phyloP scores from a whole-genome alignment of 2,797 vertebrate species.

The Typhlichthys subterraneus region DNA sequence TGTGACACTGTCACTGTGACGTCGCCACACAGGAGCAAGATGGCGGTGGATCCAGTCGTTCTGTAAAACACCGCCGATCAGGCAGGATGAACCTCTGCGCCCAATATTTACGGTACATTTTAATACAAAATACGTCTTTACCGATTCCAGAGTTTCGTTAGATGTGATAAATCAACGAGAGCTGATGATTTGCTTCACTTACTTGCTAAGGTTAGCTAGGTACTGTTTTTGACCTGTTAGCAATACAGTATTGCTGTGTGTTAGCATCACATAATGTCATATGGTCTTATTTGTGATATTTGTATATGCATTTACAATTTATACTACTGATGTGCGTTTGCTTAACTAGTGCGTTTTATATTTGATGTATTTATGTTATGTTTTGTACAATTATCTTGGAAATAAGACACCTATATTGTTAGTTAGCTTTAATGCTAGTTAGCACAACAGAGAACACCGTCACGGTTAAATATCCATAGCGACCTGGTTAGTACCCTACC shows the following conservation, averaged over 20 bases:
- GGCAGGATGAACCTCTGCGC: conserved; percentile 82
- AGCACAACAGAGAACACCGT: no score
- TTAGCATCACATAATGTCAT: conserved; percentile 37
- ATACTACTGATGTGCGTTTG: no score
- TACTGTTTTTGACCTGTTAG: no score
- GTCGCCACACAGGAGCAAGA: conserved; percentile 73
- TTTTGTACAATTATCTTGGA: no score
- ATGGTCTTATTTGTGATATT: no score
- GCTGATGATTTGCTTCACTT: conserved; percentile 8
- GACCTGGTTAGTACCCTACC: rapidly evolving
- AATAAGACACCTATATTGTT: no score
- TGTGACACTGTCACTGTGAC: no score
- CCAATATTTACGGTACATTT: conserved; percentile 74
- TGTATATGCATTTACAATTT: no score
- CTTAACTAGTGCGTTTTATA: rapidly evolving
- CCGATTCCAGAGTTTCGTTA: no score
- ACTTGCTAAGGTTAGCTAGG: neutral
- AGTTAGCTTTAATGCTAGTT: no score
- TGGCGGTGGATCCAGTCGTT: conserved; percentile 75
- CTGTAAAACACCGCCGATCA: conserved; percentile 64
- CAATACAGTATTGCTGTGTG: neutral
- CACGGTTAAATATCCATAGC: no score
- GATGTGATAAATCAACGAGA: conserved; percentile 16
- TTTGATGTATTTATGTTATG: neutral
- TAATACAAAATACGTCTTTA: no score